Base-by-base conservation (phyloP, 2,797 vertebrate genomes). In the Melanotaenia boesemani region DNA sequence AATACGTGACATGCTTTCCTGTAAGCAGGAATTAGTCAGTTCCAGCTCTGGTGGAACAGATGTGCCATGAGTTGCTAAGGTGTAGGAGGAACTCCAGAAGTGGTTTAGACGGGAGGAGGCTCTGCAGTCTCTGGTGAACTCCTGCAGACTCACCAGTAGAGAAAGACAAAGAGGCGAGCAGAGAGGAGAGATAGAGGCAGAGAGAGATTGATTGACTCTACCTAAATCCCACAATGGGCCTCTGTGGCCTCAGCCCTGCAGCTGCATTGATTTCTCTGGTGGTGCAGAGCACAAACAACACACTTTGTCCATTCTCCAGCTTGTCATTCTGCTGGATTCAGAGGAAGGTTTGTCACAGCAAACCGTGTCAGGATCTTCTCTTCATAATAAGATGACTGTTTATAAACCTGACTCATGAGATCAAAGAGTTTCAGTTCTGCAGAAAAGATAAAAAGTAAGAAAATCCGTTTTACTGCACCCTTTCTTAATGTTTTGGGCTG, bases 221-320 rank as follows among this genome's bases (percentile, higher is more conserved):
- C 80, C 88, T 82, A 82, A 91, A 91, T 86, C 88, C 86, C 86
- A 81, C 60, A 70, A 76, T 82, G 87, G 79, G 87, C 76, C 79
- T 78, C 69, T 86, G 50, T 74, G 88, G 85, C 78, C 82, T 80
- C 76, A 76, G 81, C 79, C 81, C 85, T 90, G 90, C 84, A 91
- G 86, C 88, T 80, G 80, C 86, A 92, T 92, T 87, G 91, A 93
- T 93, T 92, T 92, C 83, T 90, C 79, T 80, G 73, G 79, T 89
- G 89, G 81, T 90, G 86, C 90, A 91, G 87, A 91, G 86, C 86
- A 87, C 87, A 88, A 87, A 89, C 86, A 91, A 71, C 71, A 83
- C 82, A 67, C 79, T 70, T 79, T 70, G 78, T 63, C 63, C 77
- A 15, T 72, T 75, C 78, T 72, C 52, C 1, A 57, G 80, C 77